Base-by-base conservation (phyloP, 2,888 invertebrate genomes). In the Chloroclysta siterata region DNA sequence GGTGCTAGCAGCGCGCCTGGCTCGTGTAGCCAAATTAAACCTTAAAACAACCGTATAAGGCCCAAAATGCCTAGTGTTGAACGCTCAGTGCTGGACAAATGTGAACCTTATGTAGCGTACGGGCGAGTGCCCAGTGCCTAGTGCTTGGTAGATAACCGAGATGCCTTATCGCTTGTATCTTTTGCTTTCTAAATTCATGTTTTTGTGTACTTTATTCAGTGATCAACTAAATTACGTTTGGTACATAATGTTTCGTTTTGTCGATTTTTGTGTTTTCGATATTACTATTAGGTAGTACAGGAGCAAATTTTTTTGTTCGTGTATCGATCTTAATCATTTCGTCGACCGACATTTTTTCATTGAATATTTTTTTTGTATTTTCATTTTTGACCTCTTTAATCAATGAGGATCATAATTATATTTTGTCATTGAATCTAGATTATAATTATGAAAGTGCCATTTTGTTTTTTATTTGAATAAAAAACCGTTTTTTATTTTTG, bases 1-100 rank as follows among this genome's bases (percentile, higher is more conserved):
- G 97, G 97, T 97, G 97, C 95, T 96, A 93, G 90, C 93, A 83
- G 79, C 84, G 81, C 84, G 90, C 89, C 68, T 89, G 91, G 91
- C 91, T 90, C 76, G 91, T 91, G 78, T 90, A 91, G 90, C 90
- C 72, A 79, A 70, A 57, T 65, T 70, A 72, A 74, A 75, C 79
- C 76, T 66, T 77, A 78, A 66, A 63, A 69, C 62, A 42, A 62
- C 73, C 72, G 72, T 63, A 74, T 75, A 57, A 29, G 39, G 65
- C 77, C 67, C 72, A 63, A 46, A 66, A 71, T 70, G 72, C 76
- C 74, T 74, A 72, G 72, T 68, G 65, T 54, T 48, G 51, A 58
- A 56, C 51, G 62, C 62, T 57, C 53, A 60, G 65, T 65, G 64
- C 53, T 55, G 63, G 52, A 63, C 59, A 44, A 63, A 48, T 60